Evolutionary conservation across 2,113 vertebrate species (phyloP).

Genomic region (Phyllostomus hastatus): DNA sequence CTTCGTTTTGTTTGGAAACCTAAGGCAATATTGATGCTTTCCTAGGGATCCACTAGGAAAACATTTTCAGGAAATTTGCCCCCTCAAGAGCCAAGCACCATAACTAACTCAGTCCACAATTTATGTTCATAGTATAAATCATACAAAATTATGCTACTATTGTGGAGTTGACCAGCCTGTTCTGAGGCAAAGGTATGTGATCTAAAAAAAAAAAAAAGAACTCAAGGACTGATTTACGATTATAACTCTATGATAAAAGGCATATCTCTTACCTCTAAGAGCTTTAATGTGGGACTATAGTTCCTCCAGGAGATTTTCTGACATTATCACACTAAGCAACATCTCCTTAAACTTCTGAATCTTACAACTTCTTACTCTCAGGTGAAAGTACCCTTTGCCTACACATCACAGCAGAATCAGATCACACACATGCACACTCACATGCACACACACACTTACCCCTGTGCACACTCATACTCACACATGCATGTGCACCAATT

Average conservation of each 20-base stretch:
- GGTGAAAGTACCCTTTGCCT: background rate
- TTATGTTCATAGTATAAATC: background rate
- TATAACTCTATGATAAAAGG: background rate
- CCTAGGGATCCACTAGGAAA: background rate
- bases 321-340: background rate
- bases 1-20: slow-evolving; percentile 20
- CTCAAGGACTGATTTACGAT: background rate
- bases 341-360: background rate
- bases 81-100: background rate
- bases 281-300: fast-evolving
- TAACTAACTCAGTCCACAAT: background rate
- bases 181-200: background rate
- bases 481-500: background rate
- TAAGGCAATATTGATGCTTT: background rate
- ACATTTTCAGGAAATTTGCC: background rate
- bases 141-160: background rate
- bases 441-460: background rate
- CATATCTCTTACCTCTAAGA: background rate
- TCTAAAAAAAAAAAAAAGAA: background rate
- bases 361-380: background rate
- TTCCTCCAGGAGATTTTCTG: background rate
- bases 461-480: background rate
- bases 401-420: background rate
- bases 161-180: background rate
- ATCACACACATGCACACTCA: background rate